phyloP scores from a whole-genome alignment of 2,113 vertebrate genomes.

The Ceyx margarethae region DNA sequence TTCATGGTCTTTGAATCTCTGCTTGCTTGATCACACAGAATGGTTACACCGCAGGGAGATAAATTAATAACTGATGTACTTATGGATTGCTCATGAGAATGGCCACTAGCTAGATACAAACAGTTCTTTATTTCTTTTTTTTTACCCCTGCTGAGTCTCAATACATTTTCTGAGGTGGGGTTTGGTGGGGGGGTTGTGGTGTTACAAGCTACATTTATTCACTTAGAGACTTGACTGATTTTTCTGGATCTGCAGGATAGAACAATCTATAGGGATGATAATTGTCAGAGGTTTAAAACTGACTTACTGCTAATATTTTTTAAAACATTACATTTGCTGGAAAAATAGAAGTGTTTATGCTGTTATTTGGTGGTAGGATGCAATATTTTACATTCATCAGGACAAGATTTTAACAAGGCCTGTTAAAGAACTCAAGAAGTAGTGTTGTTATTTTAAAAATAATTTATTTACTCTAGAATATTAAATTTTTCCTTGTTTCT shows the following conservation, averaged over 20 bases:
- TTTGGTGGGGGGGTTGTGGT: no score
- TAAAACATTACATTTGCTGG: not conserved
- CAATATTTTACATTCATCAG: not conserved
- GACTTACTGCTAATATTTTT: not conserved
- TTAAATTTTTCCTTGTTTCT: not conserved
- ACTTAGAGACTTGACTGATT: not conserved
- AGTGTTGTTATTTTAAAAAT: not conserved
- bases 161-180: not conserved
- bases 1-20: constrained; percentile 43
- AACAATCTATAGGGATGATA: not conserved
- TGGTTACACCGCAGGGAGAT: not conserved
- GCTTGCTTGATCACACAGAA: constrained; percentile 6
- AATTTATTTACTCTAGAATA: not conserved
- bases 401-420: not conserved
- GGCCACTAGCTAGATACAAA: not conserved
- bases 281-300: not conserved
- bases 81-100: constrained; percentile 20
- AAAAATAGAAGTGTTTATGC: not conserved
- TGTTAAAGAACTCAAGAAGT: not conserved
- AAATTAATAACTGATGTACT: not conserved
- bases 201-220: not conserved
- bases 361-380: not conserved
- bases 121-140: constrained; percentile 13
- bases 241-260: not conserved
- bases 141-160: not conserved